Evolutionary conservation across 1,140 invertebrate species (phyloP), one percentile per base, ranked within the genome.

Genomic region (Adoxophyes honmai): DNA sequence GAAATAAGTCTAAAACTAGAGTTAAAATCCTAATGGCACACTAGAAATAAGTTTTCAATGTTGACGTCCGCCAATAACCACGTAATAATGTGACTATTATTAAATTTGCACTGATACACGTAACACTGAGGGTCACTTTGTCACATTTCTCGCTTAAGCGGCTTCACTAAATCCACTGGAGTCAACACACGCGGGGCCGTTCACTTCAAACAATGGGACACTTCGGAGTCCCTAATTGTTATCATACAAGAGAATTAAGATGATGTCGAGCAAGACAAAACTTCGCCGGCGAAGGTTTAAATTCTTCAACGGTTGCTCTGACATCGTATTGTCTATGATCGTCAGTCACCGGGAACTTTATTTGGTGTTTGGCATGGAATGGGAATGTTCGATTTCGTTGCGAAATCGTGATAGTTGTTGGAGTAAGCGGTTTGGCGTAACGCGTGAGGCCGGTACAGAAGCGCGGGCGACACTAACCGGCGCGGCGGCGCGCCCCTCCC

Each of bases 231-330:
- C 64, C 55, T 78, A 81, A 78, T 86, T 83, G 64, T 73, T 72
- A 74, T 88, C 82, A 69, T 88, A 88, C 59, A 87, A 66, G 48
- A 88, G 75, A 70, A 88, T 86, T 64, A 88, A 73, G 67, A 88
- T 57, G 13, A 58, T 78, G 70, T 86, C 79, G 48, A 76, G 81
- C 58, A 82, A 71, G 42, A 80, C 70, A 14, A 81, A 70, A 78
- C 73, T 74, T 60, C 76, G 72, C 13, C 76, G 82, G 61, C 76
- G 69, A 64, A 73, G 66, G 76, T 81, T 86, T 48, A 74, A 83
- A 78, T 81, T 75, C 78, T 81, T 78, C 52, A 77, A 78, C 73
- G 76, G 76, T 81, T 72, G 79, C 69, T 73, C 69, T 81, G 78
- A 71, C 86, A 88, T 88, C 69, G 74, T 88, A 75, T 68, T 66